Base-by-base conservation (phyloP, 2,888 invertebrate species). In the Lithodes maja region DNA sequence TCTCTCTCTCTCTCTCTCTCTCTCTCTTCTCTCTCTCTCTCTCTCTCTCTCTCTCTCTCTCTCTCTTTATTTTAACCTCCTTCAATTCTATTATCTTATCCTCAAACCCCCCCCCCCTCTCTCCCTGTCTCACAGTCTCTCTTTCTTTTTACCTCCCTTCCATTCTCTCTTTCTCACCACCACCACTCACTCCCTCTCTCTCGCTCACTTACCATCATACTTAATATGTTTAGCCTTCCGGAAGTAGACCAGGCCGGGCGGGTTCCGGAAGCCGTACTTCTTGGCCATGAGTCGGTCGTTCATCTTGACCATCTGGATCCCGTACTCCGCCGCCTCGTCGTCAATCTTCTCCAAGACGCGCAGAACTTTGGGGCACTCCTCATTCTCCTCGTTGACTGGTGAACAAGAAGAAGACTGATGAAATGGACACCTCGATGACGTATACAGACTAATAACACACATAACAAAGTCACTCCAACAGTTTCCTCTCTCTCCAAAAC, bases 241-340 rank as follows among this genome's bases (percentile, higher is more conserved):
- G 94, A 98, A 98, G 93, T 98, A 98, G 0, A 97, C 97, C 5
- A 98, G 96, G 3, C 98, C 98, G 0, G 98, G 98, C 50, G 97
- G 97, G 93, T 97, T 96, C 90, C 98, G 95, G 93, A 95, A 97
- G 0, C 98, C 98, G 93, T 97, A 98, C 93, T 98, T 98, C 93
- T 98, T 98, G 1, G 98, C 98, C 97, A 98, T 98, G 61, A 98
- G 94, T 33, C 96, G 95, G 94, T 98, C 98, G 92, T 95, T 95
- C 95, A 97, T 97, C 94, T 98, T 97, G 0, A 97, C 97, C 92
- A 98, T 96, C 94, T 97, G 97, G 90, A 98, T 98, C 86, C 98
- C 98, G 93, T 98, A 98, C 93, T 98, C 98, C 9, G 96, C 95
- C 33, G 98, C 98, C 94, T 98, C 98, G 92, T 98, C 98, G 92